phyloP scores from a whole-genome alignment of 2,797 vertebrate genomes.

The Falco naumanni region DNA sequence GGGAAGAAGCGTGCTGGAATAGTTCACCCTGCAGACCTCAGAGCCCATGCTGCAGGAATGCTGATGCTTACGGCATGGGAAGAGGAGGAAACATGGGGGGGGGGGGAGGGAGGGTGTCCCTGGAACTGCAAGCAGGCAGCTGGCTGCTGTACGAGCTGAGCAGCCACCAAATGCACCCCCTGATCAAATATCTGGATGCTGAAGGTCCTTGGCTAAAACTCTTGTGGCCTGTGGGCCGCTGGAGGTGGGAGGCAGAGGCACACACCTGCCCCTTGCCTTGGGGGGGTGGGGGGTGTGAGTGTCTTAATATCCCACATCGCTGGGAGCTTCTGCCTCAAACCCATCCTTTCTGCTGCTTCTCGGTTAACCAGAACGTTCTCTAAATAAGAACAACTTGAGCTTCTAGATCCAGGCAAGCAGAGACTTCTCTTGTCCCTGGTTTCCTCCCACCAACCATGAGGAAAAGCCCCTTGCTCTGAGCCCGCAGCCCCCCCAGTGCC shows the following conservation, averaged over 20 bases:
- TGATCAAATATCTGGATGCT: not conserved
- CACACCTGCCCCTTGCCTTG: accelerated
- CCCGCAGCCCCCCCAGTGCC: not conserved
- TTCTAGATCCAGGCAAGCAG: too few species aligned
- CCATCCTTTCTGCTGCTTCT: not conserved
- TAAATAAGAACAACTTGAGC: not conserved
- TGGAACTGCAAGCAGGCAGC: not conserved
- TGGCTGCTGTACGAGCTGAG: not conserved
- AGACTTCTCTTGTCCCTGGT: not conserved
- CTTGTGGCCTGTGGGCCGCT: not conserved
- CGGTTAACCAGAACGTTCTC: not conserved
- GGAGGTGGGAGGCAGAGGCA: accelerated
- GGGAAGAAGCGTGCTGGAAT: not conserved
- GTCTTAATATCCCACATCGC: too few species aligned
- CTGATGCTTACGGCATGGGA: not conserved
- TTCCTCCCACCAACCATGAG: not conserved
- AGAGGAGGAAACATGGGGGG: not conserved
- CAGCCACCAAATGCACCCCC: accelerated
- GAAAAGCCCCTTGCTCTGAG: not conserved
- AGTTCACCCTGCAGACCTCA: not conserved
- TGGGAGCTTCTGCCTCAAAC: not conserved
- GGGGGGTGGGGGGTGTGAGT: too few species aligned
- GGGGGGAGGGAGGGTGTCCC: not conserved
- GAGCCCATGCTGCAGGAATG: accelerated
- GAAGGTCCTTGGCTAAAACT: not conserved